Base-by-base conservation (phyloP, 2,888 invertebrate species). In the Tinea trinotella region DNA sequence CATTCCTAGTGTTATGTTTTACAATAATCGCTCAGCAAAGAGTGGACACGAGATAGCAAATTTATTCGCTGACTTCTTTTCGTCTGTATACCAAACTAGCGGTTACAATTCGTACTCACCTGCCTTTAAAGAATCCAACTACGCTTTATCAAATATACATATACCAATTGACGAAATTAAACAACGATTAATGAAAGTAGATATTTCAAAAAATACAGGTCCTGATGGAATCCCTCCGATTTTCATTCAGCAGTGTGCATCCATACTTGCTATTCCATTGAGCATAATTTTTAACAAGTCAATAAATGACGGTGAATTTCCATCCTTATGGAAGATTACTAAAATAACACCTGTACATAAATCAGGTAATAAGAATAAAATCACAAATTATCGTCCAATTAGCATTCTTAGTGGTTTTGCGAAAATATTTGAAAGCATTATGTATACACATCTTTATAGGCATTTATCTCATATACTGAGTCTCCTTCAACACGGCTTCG, bases 311-410 rank as follows among this genome's bases (percentile, higher is more conserved):
- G 59, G 58, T 7, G 13, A 56, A 9, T 59, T 59, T 24, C 61
- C 60, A 0, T 6, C 18, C 0, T 4, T 1, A 1, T 60, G 58
- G 59, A 60, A 60, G 49, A 22, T n/a, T 1, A 57, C 58, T 6
- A 54, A 54, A n/a, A 50, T 60, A 0, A 52, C 57, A n/a, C 57
- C 60, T 3, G 56, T 59, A 4, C 30, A 44, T 17, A 60, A 60
- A 40, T 52, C 54, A 6, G 60, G 58, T 5, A 56, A 59, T 44
- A 46, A 18, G 6, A 53, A 34, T 10, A 24, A 7, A 40, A 56
- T 56, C 7, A 17, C 53, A 7, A 54, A 60, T 30, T 55, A 59
- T 55, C 34, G 58, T 36, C 56, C 30, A 30, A 20, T 55, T 49
- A 5, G 54, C 20, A 56, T 57, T 20, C 35, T 57, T 1, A 48